Percentiles rank a stretch among this genome's conserved stretches.
Conservation (phyloP, 1,140 invertebrate species). For the Zaprionus kolodkinae region DNA sequence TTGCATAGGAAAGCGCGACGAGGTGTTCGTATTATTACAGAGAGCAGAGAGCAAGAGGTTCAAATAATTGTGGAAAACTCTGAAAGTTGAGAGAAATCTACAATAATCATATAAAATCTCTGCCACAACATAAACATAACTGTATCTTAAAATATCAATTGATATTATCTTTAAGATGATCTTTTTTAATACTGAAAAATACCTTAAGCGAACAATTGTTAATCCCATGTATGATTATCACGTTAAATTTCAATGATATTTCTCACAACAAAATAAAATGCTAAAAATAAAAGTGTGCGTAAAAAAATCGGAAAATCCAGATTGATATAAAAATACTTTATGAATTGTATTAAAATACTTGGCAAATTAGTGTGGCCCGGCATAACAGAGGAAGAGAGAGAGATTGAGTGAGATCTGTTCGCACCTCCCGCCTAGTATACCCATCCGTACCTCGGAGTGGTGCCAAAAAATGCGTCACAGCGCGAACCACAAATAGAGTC, state of each 20-base stretch:
- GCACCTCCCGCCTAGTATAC: slow-evolving; percentile 4
- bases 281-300: slow-evolving; percentile 1
- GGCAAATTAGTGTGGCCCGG: background rate
- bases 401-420: slow-evolving; percentile 3
- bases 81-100: no score
- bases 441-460: slow-evolving; percentile 18
- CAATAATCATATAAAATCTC: no score
- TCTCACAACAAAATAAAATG: background rate
- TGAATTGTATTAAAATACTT: slow-evolving; percentile 6
- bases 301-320: slow-evolving; percentile 4
- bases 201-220: no score
- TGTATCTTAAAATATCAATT: no score
- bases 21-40: background rate
- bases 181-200: no score
- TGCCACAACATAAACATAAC: no score
- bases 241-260: no score
- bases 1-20: slow-evolving; percentile 43
- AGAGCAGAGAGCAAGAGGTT: background rate
- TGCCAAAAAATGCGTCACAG: slow-evolving; percentile 37
- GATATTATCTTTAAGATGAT: no score
- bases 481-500: slow-evolving; percentile 1
- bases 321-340: slow-evolving; percentile 10
- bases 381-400: background rate
- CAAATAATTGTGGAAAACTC: no score
- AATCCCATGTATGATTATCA: no score